These are phyloP conservation scores for Amblyjoppa proteus DNA, from an alignment of 2,888 invertebrate genomes.

Conservation along the genomic window DNA sequence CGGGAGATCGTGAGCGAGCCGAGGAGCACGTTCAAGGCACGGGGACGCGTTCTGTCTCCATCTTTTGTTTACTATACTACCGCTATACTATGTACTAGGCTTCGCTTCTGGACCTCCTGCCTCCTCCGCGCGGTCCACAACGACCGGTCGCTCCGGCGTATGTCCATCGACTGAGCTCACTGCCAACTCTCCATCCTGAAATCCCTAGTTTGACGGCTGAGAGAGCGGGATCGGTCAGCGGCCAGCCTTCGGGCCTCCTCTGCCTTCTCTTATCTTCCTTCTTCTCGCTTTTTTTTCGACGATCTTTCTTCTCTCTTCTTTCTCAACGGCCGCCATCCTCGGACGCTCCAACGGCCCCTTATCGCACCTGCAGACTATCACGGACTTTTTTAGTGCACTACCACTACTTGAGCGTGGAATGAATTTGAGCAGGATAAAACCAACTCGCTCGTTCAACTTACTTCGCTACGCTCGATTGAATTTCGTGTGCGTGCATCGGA, in stretches of 20 bases:
- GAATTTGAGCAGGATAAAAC: not conserved
- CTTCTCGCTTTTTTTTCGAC: slow-evolving; percentile 15
- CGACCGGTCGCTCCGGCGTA: slow-evolving; percentile 67
- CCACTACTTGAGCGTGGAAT: not conserved
- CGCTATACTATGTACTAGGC: slow-evolving; percentile 16
- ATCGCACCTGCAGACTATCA: slow-evolving; percentile 50
- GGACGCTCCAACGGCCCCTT: slow-evolving; percentile 18
- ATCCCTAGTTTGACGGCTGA: slow-evolving; percentile 54
- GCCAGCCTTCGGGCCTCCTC: slow-evolving; percentile 16
- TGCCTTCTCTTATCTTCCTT: slow-evolving; percentile 3
- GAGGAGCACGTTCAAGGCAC: slow-evolving; percentile 17
- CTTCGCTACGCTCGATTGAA: too few relatives aligned
- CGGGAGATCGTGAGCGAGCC: slow-evolving; percentile 3
- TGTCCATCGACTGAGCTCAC: slow-evolving; percentile 67
- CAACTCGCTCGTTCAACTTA: too few relatives aligned
- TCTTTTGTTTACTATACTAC: slow-evolving; percentile 66
- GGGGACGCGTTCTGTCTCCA: slow-evolving; percentile 56
- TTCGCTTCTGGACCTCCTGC: slow-evolving; percentile 55
- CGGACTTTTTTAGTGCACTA: not conserved
- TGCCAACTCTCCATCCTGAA: slow-evolving; percentile 65
- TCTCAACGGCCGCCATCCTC: not conserved
- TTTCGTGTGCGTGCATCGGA: not conserved
- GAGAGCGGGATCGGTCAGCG: slow-evolving; percentile 32
- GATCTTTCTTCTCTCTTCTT: slow-evolving; percentile 1
- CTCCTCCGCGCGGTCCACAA: slow-evolving; percentile 64